Evolutionary conservation across 2,888 invertebrate species (phyloP).

Genomic region (Beris morrisii): DNA sequence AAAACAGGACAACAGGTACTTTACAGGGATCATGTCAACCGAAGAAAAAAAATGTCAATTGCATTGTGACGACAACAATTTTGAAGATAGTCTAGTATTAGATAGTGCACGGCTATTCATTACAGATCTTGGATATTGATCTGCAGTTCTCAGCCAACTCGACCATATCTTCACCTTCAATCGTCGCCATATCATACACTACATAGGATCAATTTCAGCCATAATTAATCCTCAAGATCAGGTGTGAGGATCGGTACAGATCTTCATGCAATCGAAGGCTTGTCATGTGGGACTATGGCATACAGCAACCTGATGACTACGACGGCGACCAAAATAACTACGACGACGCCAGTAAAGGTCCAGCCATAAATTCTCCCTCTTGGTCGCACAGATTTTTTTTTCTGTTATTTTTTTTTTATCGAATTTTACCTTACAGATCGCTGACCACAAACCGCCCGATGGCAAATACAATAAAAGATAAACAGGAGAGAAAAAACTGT

Average conservation of each 20-base stretch:
- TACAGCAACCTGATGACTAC: background rate
- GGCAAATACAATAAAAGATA: background rate
- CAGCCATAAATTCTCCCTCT: slow-evolving; percentile 21
- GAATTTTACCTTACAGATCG: slow-evolving; percentile 22
- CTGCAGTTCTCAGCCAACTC: background rate
- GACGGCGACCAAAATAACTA: slow-evolving; percentile 23
- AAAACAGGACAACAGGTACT: slow-evolving; percentile 14
- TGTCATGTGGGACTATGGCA: background rate
- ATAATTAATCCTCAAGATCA: slow-evolving; percentile 22
- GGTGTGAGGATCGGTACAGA: slow-evolving; percentile 25
- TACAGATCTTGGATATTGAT: background rate
- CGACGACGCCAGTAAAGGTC: slow-evolving; percentile 24
- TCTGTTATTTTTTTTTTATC: slow-evolving; percentile 4
- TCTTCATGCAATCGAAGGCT: slow-evolving; percentile 13
- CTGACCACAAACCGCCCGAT: slow-evolving; percentile 22
- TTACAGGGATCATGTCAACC: slow-evolving; percentile 8
- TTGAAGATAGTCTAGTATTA: slow-evolving; percentile 12
- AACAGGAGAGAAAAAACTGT: slow-evolving; percentile 10
- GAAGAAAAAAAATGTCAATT: slow-evolving; percentile 3
- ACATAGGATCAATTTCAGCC: background rate
- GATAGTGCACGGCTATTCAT: background rate
- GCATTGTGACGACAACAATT: slow-evolving; percentile 17
- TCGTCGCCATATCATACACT: slow-evolving; percentile 2
- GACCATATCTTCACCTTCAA: background rate
- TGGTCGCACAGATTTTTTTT: too few relatives aligned